phyloP scores from a whole-genome alignment of 37 sponge, comb jelly and placozoan genomes.

The Cliona cf. orientalis region DNA sequence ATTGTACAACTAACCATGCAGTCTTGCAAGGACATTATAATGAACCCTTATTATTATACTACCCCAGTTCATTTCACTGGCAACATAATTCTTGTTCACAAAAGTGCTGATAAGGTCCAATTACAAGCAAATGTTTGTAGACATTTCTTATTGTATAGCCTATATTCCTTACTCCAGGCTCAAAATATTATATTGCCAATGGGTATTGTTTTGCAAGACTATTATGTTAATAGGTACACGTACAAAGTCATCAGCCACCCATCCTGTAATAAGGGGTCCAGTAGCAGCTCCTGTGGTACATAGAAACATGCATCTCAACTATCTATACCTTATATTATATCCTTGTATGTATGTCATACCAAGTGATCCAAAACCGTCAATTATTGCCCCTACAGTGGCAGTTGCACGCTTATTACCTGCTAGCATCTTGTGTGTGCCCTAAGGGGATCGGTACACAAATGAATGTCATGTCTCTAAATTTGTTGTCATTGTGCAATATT shows the following conservation, averaged over 20 bases:
- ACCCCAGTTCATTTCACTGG: no score
- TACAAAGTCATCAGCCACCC: slow-evolving; percentile 16
- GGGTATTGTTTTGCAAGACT: no score
- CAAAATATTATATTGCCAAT: no score
- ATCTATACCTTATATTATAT: neutral
- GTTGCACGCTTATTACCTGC: slow-evolving; percentile 59
- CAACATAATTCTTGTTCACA: no score
- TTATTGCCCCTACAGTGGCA: slow-evolving; percentile 78
- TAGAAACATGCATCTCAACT: neutral
- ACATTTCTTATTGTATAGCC: no score
- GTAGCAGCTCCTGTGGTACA: slow-evolving; percentile 60
- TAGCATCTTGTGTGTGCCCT: slow-evolving; percentile 63
- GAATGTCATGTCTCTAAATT: neutral
- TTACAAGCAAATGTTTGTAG: no score
- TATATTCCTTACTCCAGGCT: no score
- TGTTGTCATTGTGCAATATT: neutral
- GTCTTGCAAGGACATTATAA: slow-evolving; percentile 14
- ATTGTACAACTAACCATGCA: slow-evolving; percentile 58
- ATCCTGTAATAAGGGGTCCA: slow-evolving; percentile 79
- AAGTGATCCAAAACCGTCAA: slow-evolving; percentile 70
- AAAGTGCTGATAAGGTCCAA: no score
- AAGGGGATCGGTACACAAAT: neutral
- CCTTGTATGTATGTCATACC: no score
- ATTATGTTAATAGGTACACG: slow-evolving; percentile 1
- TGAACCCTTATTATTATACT: no score